Conservation (phyloP, 2,113 vertebrate species). For the Madoqua kirkii region DNA sequence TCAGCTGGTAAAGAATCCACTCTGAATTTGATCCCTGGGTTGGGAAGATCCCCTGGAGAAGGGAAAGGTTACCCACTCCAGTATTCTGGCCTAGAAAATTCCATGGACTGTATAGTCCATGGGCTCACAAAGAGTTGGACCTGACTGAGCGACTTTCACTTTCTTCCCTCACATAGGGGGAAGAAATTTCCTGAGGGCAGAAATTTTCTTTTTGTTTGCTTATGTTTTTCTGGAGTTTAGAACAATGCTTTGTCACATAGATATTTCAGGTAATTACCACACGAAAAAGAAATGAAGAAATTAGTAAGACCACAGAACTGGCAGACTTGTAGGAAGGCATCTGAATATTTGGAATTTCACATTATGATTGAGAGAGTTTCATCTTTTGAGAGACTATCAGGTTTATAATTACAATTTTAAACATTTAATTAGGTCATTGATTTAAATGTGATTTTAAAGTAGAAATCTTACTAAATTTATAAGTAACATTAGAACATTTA, state of each 20-base stretch:
- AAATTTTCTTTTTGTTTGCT: neutral
- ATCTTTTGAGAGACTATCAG: neutral
- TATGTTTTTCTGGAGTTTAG: neutral
- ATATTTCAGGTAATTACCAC: neutral
- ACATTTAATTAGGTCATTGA: neutral
- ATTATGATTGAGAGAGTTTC: neutral
- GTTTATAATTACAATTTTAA: neutral
- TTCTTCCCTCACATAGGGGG: neutral
- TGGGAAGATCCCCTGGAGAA: neutral
- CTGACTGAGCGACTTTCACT: neutral
- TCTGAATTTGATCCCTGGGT: neutral
- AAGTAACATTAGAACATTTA: neutral
- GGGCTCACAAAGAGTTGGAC: neutral
- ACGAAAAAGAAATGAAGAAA: neutral
- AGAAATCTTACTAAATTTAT: neutral
- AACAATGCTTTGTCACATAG: neutral
- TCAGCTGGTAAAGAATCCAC: neutral
- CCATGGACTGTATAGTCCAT: neutral
- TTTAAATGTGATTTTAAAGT: conserved; percentile 21
- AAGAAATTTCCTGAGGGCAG: neutral
- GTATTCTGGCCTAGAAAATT: neutral
- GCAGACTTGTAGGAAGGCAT: neutral
- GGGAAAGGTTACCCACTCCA: neutral
- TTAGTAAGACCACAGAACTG: neutral
- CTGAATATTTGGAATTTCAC: neutral